Percentiles rank a stretch among this genome's conserved stretches.
phyloP scores from a whole-genome alignment of 2,113 vertebrate species.

The Alethe castanea region DNA sequence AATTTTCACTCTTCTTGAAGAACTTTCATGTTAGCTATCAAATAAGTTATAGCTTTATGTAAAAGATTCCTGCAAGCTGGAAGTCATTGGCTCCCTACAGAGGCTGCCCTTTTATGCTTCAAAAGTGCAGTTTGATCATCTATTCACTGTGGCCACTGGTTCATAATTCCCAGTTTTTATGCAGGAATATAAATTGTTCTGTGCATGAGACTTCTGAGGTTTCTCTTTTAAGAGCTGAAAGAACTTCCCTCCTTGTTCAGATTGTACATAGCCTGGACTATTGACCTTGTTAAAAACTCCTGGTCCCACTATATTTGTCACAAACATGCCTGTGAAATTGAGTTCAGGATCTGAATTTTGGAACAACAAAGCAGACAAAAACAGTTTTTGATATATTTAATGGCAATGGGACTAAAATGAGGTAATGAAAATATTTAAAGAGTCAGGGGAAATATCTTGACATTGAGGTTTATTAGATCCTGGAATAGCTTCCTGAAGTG shows the following conservation, averaged over 20 bases:
- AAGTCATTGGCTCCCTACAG: background rate
- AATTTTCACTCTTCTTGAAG: background rate
- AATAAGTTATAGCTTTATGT: background rate
- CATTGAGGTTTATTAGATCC: conserved; percentile 29
- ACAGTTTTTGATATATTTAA: background rate
- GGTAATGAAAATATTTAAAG: background rate
- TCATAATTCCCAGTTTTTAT: background rate
- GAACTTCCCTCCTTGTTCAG: background rate
- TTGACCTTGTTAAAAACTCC: background rate
- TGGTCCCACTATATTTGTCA: background rate
- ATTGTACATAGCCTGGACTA: background rate
- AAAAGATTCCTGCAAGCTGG: background rate
- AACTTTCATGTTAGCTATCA: background rate
- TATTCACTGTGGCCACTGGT: background rate
- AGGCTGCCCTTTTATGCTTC: background rate
- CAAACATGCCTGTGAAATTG: background rate
- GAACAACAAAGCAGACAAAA: background rate
- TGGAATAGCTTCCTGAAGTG: conserved; percentile 46
- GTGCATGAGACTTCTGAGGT: background rate
- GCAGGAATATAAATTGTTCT: background rate
- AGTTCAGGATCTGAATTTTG: conserved; percentile 9
- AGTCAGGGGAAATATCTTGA: conserved; percentile 11
- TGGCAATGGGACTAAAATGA: conserved; percentile 41
- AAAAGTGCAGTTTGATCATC: background rate
- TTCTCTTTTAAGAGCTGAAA: background rate